Percentiles rank a stretch among this genome's conserved stretches.
These are phyloP conservation scores for Drosophila bifasciata DNA, from an alignment of 1,140 invertebrate genomes.

Conservation along the genomic window DNA sequence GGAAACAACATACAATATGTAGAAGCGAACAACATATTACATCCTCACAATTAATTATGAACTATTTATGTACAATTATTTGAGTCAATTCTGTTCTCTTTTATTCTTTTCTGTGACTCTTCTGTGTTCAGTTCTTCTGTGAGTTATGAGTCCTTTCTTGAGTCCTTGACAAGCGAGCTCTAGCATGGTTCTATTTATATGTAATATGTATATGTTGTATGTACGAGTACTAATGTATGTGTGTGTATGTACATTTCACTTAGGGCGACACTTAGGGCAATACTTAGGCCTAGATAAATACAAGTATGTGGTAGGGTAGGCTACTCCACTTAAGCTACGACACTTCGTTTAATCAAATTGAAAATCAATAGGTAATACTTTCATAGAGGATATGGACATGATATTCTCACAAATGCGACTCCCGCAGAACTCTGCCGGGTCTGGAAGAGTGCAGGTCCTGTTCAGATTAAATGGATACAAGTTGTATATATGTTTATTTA, in stretches of 20 bases:
- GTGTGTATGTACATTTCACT: constrained; percentile 52
- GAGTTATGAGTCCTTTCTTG: constrained; percentile 9
- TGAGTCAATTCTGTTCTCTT: constrained; percentile 22
- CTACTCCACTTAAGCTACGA: constrained; percentile 49
- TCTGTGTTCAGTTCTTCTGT: not conserved
- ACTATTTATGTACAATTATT: constrained; percentile 69
- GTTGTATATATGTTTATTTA: constrained; percentile 47
- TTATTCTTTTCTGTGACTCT: no score
- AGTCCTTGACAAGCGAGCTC: constrained; percentile 10
- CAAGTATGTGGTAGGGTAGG: constrained; percentile 48
- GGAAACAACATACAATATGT: constrained; percentile 57
- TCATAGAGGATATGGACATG: constrained; percentile 66
- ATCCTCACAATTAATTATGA: constrained; percentile 54
- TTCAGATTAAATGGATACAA: constrained; percentile 75
- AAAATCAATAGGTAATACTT: constrained; percentile 79
- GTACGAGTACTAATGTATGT: constrained; percentile 43
- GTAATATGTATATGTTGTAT: not conserved
- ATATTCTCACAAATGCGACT: constrained; percentile 79
- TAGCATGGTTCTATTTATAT: constrained; percentile 5
- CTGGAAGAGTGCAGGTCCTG: constrained; percentile 76
- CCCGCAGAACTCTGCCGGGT: constrained; percentile 68
- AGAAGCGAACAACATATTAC: constrained; percentile 35
- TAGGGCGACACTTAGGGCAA: not conserved
- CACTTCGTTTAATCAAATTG: constrained; percentile 39
- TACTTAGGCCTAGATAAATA: constrained; percentile 56